Percentiles rank a stretch among this genome's conserved stretches.
These are phyloP conservation scores for Ictidomys tridecemlineatus DNA, from an alignment of 2,113 vertebrate genomes.

Conservation along the genomic window DNA sequence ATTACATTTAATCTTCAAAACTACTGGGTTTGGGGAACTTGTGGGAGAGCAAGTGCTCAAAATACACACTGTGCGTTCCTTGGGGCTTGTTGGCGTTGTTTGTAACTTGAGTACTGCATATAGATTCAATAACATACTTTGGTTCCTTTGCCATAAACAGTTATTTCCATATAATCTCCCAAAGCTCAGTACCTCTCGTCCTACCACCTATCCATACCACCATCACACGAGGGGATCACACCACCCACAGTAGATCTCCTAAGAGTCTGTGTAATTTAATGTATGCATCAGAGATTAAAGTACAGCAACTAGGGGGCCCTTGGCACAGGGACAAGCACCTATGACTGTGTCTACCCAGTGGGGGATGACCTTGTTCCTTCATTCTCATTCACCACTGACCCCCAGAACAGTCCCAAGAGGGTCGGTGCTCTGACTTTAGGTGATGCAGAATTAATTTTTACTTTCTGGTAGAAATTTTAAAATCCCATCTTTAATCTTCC, in stretches of 20 bases:
- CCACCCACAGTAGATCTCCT: not conserved
- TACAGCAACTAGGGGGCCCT: not conserved
- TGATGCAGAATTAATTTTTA: not conserved
- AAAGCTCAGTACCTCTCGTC: not conserved
- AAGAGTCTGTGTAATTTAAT: not conserved
- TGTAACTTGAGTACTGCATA: not conserved
- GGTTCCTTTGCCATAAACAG: not conserved
- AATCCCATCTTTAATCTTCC: not conserved
- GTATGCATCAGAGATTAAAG: rapidly evolving
- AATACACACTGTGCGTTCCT: not conserved
- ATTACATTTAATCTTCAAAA: conserved; percentile 71
- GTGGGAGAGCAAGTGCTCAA: not conserved
- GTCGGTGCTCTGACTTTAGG: not conserved
- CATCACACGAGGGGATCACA: not conserved
- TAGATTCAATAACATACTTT: not conserved
- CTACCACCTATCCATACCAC: not conserved
- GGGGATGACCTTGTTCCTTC: not conserved
- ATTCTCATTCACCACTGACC: not conserved
- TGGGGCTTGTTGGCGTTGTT: not conserved
- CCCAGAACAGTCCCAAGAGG: not conserved
- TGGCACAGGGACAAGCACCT: not conserved
- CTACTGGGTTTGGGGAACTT: not conserved
- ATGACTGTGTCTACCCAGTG: not conserved
- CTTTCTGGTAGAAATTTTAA: not conserved
- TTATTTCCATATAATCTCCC: not conserved